phyloP scores from a whole-genome alignment of 2,113 vertebrate genomes.

The Siniperca knerii region DNA sequence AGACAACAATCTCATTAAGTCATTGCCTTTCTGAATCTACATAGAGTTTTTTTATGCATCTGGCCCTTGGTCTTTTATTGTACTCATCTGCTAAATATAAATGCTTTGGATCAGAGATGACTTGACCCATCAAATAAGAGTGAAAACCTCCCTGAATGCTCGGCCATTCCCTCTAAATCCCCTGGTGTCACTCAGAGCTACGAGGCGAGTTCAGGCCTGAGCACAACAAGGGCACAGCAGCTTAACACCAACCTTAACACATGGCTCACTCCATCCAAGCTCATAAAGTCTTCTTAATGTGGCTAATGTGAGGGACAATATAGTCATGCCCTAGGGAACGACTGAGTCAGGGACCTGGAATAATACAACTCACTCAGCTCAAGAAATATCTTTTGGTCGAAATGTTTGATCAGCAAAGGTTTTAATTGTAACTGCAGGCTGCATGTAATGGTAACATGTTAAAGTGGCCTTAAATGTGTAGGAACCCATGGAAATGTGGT shows the following conservation, averaged over 20 bases:
- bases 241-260: slow-evolving; percentile 72
- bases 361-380: slow-evolving; percentile 47
- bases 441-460: background rate
- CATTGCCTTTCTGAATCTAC: background rate
- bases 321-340: slow-evolving; percentile 18
- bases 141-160: slow-evolving; percentile 32
- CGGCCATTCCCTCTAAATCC: slow-evolving; percentile 44
- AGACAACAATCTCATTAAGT: background rate
- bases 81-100: slow-evolving; percentile 20
- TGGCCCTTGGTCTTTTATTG: slow-evolving; percentile 28
- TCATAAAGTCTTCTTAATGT: slow-evolving; percentile 58
- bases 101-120: slow-evolving; percentile 31
- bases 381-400: slow-evolving; percentile 17
- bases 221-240: slow-evolving; percentile 47
- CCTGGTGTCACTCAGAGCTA: slow-evolving; percentile 42
- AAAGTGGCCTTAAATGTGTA: background rate
- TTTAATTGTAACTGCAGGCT: slow-evolving; percentile 13
- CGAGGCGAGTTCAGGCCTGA: slow-evolving; percentile 51
- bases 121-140: slow-evolving; percentile 52
- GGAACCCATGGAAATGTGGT: background rate
- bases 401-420: background rate
- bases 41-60: slow-evolving; percentile 4
- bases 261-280: slow-evolving; percentile 60
- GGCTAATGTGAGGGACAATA: slow-evolving; percentile 62
- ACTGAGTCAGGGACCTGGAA: slow-evolving; percentile 49